phyloP scores from a whole-genome alignment of 1,140 invertebrate genomes.

The Drosophila littoralis region DNA sequence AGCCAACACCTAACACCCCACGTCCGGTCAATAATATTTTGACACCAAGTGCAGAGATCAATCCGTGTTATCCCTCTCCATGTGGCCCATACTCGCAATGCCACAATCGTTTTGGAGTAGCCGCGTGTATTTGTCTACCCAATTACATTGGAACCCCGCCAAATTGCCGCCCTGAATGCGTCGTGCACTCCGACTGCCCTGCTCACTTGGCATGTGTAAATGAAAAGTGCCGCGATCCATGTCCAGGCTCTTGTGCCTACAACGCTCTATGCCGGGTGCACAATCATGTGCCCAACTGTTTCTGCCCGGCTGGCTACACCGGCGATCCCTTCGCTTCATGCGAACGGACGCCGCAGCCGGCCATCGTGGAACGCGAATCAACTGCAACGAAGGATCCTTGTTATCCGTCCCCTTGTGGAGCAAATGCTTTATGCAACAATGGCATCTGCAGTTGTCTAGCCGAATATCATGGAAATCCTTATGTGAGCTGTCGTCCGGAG shows the following conservation, averaged over 20 bases:
- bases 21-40: conserved; percentile 85
- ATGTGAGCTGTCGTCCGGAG: conserved; percentile 89
- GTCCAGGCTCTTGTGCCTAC: conserved; percentile 90
- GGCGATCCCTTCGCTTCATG: conserved; percentile 88
- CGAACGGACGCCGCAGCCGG: conserved; percentile 71
- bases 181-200: conserved; percentile 88
- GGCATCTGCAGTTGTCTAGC: conserved; percentile 85
- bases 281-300: conserved; percentile 91
- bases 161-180: conserved; percentile 89
- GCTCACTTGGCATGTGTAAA: conserved; percentile 91
- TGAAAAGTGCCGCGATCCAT: conserved; percentile 92
- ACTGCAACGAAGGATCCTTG: conserved; percentile 87
- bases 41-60: conserved; percentile 84
- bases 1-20: conserved; percentile 15
- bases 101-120: conserved; percentile 86
- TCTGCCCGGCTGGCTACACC: conserved; percentile 88
- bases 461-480: conserved; percentile 89
- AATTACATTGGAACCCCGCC: conserved; percentile 90
- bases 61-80: conserved; percentile 89
- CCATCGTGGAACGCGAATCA: conserved; percentile 88
- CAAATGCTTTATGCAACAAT: conserved; percentile 90
- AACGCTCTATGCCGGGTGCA: conserved; percentile 91
- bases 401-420: conserved; percentile 89
- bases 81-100: conserved; percentile 89
- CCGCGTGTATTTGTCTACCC: conserved; percentile 88